A percentile compares a stretch with the other conserved stretches of the same genome.
These are phyloP conservation scores for Entomyzon cyanotis DNA, from an alignment of 2,113 vertebrate species.

Conservation along the genomic window DNA sequence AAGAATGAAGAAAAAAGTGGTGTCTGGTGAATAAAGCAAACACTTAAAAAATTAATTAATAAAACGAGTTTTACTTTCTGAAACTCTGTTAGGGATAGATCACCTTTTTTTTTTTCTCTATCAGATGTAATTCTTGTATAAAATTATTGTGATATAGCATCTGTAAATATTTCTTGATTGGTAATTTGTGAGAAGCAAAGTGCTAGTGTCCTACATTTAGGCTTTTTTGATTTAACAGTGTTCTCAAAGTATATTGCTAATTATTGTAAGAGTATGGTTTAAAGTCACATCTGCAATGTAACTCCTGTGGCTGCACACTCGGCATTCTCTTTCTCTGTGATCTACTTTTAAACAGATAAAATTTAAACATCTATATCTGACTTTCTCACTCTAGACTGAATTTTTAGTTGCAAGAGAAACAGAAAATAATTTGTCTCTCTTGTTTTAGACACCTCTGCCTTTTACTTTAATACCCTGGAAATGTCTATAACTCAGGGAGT, in stretches of 20 bases:
- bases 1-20: not conserved
- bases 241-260: not conserved
- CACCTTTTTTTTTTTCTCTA: not conserved
- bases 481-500: not conserved
- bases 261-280: not conserved
- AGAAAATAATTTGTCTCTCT: not conserved
- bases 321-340: not conserved
- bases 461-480: not conserved
- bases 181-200: not conserved
- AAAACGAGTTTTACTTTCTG: not conserved
- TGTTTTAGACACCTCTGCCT: not conserved
- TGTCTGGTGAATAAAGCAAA: not conserved
- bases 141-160: not conserved
- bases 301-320: not conserved
- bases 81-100: not conserved
- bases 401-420: not conserved
- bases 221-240: not conserved
- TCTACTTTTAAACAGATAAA: not conserved
- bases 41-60: not conserved
- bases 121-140: not conserved
- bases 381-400: not conserved
- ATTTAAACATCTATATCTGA: not conserved
- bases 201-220: not conserved
- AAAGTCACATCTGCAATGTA: not conserved
- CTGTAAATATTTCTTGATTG: not conserved